Evolutionary conservation across 2,888 invertebrate species (phyloP), one percentile per base, ranked within the genome.

Genomic region (Molorchus minor): DNA sequence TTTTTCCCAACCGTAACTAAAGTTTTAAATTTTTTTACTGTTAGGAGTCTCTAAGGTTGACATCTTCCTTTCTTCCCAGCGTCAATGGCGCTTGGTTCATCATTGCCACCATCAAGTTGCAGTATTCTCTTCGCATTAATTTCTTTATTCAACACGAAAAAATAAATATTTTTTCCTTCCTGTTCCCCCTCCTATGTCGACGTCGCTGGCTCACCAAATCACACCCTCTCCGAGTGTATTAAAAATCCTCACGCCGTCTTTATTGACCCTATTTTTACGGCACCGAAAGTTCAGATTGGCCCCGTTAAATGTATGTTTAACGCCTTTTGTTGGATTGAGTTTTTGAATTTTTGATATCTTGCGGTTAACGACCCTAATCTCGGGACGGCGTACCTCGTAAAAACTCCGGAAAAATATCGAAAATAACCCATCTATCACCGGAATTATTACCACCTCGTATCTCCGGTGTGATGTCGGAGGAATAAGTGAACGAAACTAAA

Each of bases 281-380:
- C 38, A 56, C 58, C 63, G 56, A 71, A 73, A 71, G 66, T 72
- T 73, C 72, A 72, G 75, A 75, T 74, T 75, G 74, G 70, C 53
- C 62, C 68, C 71, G 71, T 72, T 71, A 71, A 73, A 69, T 70
- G 72, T 68, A 70, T 69, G 71, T 71, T 75, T 74, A 75, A 75
- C 73, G 71, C 72, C 73, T 73, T 73, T 74, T 75, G 75, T 75
- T 72, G 71, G 73, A 74, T 74, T 74, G 73, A 73, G 71, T 74
- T 61, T 56, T 53, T 72, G 74, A 74, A 75, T 75, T 74, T 75
- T 75, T 75, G 72, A 74, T 73, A 71, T 71, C 68, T 68, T 62
- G 62, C 65, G 64, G 64, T 61, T 68, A 60, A 60, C 54, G 44
- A 45, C 44, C 36, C 25, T 25, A 41, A 41, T 52, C 54, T 35